A percentile compares a stretch with the other conserved stretches of the same genome.
These are phyloP conservation scores for Bubo scandiacus DNA, from an alignment of 2,113 vertebrate genomes.

Conservation along the genomic window DNA sequence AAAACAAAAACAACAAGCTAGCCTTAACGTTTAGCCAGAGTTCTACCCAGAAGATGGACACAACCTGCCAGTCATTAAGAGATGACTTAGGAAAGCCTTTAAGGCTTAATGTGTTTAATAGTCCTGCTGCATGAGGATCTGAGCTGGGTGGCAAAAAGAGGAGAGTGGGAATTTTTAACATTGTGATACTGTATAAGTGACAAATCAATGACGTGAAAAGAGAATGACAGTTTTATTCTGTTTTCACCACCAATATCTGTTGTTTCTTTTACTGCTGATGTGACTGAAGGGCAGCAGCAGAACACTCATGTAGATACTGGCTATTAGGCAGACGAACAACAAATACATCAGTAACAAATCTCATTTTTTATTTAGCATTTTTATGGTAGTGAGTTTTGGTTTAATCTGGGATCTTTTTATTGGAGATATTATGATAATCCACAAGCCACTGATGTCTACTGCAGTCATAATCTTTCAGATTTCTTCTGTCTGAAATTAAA, in stretches of 20 bases:
- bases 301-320: background rate
- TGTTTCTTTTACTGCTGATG: background rate
- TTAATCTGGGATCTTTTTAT: conserved; percentile 32
- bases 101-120: background rate
- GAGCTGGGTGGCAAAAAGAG: background rate
- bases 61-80: background rate
- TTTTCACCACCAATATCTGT: background rate
- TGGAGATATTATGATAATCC: conserved; percentile 37
- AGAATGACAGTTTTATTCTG: background rate
- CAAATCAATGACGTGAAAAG: background rate
- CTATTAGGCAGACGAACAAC: background rate
- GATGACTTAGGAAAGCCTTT: background rate
- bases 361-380: background rate
- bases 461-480: background rate
- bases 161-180: background rate
- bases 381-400: background rate
- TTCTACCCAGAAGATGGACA: background rate
- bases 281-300: background rate
- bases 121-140: background rate
- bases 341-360: background rate
- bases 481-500: conserved; percentile 54
- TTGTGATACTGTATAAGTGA: background rate
- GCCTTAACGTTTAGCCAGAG: background rate
- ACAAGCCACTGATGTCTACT: background rate
- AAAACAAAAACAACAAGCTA: background rate